phyloP scores from a whole-genome alignment of 2,797 vertebrate genomes.

The Danionella dracula region DNA sequence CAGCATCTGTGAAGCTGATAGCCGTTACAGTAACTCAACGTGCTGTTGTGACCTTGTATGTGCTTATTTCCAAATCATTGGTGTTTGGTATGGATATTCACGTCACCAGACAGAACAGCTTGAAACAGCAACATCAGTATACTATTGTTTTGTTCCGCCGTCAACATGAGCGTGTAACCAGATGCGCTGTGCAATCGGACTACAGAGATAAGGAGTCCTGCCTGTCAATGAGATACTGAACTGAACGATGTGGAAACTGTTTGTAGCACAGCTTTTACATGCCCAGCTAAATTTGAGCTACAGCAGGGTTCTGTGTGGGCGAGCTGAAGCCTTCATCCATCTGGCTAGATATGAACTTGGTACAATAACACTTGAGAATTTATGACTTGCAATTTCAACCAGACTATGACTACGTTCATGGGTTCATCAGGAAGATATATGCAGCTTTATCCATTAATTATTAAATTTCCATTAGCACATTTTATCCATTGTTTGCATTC shows the following conservation, averaged over 20 bases:
- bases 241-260: conserved; percentile 12
- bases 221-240: not conserved
- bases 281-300: not conserved
- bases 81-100: not conserved
- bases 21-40: not conserved
- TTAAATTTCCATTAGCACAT: too few relatives aligned
- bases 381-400: not conserved
- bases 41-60: not conserved
- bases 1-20: not conserved
- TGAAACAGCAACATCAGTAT: conserved; percentile 5
- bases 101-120: not conserved
- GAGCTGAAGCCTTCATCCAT: not conserved
- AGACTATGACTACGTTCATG: not conserved
- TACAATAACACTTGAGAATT: not conserved
- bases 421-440: too few relatives aligned
- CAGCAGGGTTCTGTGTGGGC: not conserved
- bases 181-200: conserved; percentile 7
- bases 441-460: too few relatives aligned
- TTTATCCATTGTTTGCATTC: too few relatives aligned
- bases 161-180: not conserved
- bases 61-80: not conserved
- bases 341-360: not conserved
- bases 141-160: not conserved
- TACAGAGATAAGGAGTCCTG: not conserved
- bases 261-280: not conserved